A percentile compares a stretch with the other conserved stretches of the same genome.
Evolutionary conservation across 2,113 vertebrate genomes (phyloP).

Genomic region (Gadus macrocephalus): DNA sequence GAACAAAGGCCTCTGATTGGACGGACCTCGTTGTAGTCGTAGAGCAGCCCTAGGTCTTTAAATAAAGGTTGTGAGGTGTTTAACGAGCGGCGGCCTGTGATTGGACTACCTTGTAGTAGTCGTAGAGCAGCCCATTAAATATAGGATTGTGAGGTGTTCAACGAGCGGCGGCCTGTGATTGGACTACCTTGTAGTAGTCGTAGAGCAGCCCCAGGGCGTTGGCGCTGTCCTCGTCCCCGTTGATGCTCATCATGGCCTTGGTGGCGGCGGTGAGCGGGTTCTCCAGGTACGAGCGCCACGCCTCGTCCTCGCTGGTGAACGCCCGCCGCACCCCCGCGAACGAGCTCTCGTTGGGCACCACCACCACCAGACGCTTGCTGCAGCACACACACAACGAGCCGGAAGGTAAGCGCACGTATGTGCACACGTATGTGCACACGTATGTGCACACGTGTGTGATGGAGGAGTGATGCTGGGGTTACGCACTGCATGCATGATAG

Average conservation of each 20-base stretch:
- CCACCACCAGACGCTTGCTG: conserved; percentile 95
- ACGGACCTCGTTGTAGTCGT: too few relatives aligned
- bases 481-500: too few relatives aligned
- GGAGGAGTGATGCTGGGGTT: neutral
- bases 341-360: conserved; percentile 86
- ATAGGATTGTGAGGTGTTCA: too few relatives aligned
- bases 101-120: conserved; percentile 81
- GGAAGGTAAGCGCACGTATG: neutral
- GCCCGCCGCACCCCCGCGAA: conserved; percentile 84
- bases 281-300: conserved; percentile 96
- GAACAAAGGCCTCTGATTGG: too few relatives aligned
- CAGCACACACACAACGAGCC: conserved; percentile 19
- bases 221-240: conserved; percentile 96
- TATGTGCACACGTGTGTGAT: too few relatives aligned
- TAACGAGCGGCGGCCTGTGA: too few relatives aligned
- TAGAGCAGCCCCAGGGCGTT: conserved; percentile 94
- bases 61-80: too few relatives aligned
- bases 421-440: neutral
- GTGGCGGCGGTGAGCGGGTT: conserved; percentile 96
- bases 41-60: too few relatives aligned
- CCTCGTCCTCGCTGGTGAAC: conserved; percentile 97
- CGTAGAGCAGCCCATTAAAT: conserved; percentile 82
- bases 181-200: conserved; percentile 83
- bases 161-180: too few relatives aligned
- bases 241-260: conserved; percentile 99